Percentiles rank a stretch among this genome's conserved stretches.
Evolutionary conservation across 2,888 invertebrate genomes (phyloP).

Genomic region (Onthophagus sagittarius): DNA sequence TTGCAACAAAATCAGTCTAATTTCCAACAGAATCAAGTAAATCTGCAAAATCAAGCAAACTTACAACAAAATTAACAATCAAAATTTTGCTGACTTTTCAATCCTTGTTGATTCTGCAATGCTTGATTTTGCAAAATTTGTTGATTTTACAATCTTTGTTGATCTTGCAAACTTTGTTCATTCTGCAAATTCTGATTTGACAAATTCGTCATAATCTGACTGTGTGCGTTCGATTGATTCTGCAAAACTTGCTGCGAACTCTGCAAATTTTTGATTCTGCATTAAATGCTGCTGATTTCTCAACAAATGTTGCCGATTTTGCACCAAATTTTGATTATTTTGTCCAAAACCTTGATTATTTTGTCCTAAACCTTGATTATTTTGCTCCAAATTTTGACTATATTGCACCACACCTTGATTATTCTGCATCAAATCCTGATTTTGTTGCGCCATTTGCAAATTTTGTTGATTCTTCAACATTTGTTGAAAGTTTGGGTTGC

Average conservation of each 20-base stretch:
- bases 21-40: constrained; percentile 27
- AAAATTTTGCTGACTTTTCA: constrained; percentile 23
- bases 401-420: constrained; percentile 28
- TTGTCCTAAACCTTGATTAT: constrained; percentile 7
- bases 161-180: constrained; percentile 27
- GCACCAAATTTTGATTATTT: constrained; percentile 6
- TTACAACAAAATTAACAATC: constrained; percentile 23
- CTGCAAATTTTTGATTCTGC: constrained; percentile 1
- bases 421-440: constrained; percentile 16
- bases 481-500: not conserved
- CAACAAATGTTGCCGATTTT: constrained; percentile 17
- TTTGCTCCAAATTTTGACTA: constrained; percentile 17
- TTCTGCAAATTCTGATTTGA: constrained; percentile 18
- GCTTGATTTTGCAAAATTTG: constrained; percentile 43
- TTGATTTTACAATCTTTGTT: constrained; percentile 24
- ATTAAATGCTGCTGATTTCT: constrained; percentile 12
- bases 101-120: constrained; percentile 25
- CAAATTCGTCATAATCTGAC: not conserved
- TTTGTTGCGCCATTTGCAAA: not conserved
- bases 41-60: constrained; percentile 29
- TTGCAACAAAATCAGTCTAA: constrained; percentile 26
- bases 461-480: not conserved
- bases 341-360: constrained; percentile 22
- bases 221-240: constrained; percentile 19
- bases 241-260: constrained; percentile 17